Evolutionary conservation across 2,888 invertebrate species (phyloP).

Genomic region (Chirona hameri): DNA sequence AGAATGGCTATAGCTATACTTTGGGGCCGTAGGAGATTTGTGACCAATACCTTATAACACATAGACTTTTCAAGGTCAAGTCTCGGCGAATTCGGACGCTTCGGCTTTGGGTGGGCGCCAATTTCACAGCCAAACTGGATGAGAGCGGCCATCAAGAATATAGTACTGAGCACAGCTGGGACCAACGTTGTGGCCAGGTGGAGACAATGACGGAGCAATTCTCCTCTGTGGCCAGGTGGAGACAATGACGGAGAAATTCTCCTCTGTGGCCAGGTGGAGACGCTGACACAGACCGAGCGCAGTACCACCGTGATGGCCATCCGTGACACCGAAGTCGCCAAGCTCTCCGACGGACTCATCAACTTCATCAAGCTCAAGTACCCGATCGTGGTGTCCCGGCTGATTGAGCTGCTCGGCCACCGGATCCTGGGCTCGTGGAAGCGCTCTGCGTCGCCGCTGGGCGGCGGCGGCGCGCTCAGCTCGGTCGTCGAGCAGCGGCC

Average conservation of each 20-base stretch:
- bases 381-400: slow-evolving; percentile 91
- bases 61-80: too few species aligned
- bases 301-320: slow-evolving; percentile 97
- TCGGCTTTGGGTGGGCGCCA: too few species aligned
- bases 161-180: too few species aligned
- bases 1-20: too few species aligned
- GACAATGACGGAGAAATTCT: slow-evolving; percentile 70
- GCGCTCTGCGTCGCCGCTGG: slow-evolving; percentile 54
- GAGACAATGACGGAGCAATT: slow-evolving; percentile 96
- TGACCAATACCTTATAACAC: too few species aligned
- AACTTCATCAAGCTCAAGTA: slow-evolving; percentile 94
- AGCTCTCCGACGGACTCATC: slow-evolving; percentile 92
- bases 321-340: slow-evolving; percentile 93
- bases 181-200: slow-evolving; percentile 57
- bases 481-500: slow-evolving; percentile 49
- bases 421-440: slow-evolving; percentile 62
- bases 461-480: slow-evolving; percentile 48
- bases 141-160: too few species aligned
- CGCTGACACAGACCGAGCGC: slow-evolving; percentile 84
- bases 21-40: too few species aligned
- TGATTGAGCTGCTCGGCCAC: slow-evolving; percentile 93
- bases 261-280: slow-evolving; percentile 61
- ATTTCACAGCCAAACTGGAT: too few species aligned
- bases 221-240: slow-evolving; percentile 59
- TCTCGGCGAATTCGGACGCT: too few species aligned